phyloP scores from a whole-genome alignment of 2,113 vertebrate species.

The Sarotherodon lohbergeri region DNA sequence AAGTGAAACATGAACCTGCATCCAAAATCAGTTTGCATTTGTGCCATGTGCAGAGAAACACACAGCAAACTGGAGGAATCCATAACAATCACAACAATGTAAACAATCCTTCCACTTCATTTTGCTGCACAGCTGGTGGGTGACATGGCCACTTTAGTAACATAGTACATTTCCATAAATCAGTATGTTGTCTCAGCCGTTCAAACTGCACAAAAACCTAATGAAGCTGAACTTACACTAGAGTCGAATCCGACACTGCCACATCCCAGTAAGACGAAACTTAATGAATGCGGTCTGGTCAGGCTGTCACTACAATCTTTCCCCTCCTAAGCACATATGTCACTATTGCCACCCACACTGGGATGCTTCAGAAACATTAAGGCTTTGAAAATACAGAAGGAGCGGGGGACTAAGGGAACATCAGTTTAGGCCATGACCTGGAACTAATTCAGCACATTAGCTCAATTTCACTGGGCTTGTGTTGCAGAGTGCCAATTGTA shows the following conservation, averaged over 20 bases:
- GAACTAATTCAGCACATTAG: conserved; percentile 48
- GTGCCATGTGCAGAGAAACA: neutral
- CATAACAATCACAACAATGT: neutral
- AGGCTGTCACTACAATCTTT: conserved; percentile 8
- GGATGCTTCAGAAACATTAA: conserved; percentile 11
- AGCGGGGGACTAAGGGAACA: conserved; percentile 22
- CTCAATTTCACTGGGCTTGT: conserved; percentile 13
- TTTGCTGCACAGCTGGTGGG: neutral
- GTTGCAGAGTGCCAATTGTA: neutral
- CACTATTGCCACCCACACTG: conserved; percentile 21
- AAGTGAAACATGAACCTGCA: neutral
- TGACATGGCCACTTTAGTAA: neutral
- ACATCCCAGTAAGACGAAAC: neutral
- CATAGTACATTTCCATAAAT: neutral
- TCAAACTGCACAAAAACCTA: neutral
- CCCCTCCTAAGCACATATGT: neutral
- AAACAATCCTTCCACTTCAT: neutral
- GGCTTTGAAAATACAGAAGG: conserved; percentile 38
- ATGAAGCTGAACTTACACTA: neutral
- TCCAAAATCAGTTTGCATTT: neutral
- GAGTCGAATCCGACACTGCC: neutral
- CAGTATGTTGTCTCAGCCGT: neutral
- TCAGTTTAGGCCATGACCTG: conserved; percentile 37
- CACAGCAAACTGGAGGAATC: neutral
- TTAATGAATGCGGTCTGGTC: neutral